A percentile compares a stretch with the other conserved stretches of the same genome.
Conservation (phyloP, 2,113 vertebrate genomes). For the Eretmodus cyanostictus region DNA sequence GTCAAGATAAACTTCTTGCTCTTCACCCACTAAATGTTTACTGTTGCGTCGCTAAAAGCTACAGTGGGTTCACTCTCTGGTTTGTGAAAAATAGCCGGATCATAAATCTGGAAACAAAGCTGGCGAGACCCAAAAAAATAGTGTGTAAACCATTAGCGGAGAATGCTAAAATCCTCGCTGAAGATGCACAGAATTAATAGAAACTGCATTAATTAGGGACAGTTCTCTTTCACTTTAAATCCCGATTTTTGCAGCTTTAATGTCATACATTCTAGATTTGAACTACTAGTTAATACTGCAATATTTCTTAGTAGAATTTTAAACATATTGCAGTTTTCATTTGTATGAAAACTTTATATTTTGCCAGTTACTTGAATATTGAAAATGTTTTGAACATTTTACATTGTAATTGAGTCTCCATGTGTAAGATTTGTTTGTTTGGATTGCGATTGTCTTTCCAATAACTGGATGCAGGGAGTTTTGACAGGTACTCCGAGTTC, state of each 20-base stretch:
- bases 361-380: not conserved
- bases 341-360: not conserved
- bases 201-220: not conserved
- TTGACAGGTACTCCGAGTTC: not conserved
- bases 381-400: not conserved
- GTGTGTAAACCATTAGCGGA: not conserved
- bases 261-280: not conserved
- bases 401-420: not conserved
- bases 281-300: not conserved
- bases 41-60: not conserved
- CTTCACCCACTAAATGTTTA: not conserved
- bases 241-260: not conserved
- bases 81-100: not conserved
- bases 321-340: not conserved
- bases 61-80: not conserved
- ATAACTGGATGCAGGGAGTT: not conserved
- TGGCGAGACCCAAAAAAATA: accelerated
- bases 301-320: not conserved
- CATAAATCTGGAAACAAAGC: not conserved
- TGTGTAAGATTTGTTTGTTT: not conserved
- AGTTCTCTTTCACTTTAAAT: not conserved
- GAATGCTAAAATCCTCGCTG: not conserved
- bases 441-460: not conserved
- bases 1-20: not conserved
- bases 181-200: not conserved